A percentile compares a stretch with the other conserved stretches of the same genome.
Conservation (phyloP, 2,888 invertebrate species). For the Cephus pulcher region DNA sequence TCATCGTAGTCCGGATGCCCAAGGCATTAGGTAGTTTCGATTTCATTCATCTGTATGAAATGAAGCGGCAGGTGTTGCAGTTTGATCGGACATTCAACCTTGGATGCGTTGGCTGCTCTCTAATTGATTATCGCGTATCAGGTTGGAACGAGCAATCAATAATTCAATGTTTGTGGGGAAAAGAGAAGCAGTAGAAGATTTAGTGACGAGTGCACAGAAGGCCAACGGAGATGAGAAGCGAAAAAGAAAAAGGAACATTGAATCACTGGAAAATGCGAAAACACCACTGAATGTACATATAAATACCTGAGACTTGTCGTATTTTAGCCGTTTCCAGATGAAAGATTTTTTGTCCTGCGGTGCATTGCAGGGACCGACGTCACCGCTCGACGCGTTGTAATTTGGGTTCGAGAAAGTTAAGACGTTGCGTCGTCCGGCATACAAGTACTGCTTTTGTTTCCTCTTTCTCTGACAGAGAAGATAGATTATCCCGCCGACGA, state of each 20-base stretch:
- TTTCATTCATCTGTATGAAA: conserved; percentile 59
- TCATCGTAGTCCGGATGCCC: too few relatives aligned
- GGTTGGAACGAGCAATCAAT: conserved; percentile 42
- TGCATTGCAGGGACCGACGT: conserved; percentile 61
- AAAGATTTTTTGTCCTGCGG: conserved; percentile 70
- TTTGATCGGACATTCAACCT: conserved; percentile 58
- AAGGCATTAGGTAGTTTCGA: conserved; percentile 50
- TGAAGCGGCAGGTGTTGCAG: conserved; percentile 57
- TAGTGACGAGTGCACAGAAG: too few relatives aligned
- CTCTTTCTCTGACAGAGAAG: conserved; percentile 68
- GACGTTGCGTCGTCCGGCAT: conserved; percentile 76
- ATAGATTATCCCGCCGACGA: conserved; percentile 52
- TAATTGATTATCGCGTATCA: background rate
- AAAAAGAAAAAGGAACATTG: too few relatives aligned
- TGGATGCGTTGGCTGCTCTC: conserved; percentile 38
- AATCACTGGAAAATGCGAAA: too few relatives aligned
- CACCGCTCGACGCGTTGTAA: conserved; percentile 75
- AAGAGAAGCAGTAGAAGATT: conserved; percentile 17
- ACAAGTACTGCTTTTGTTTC: conserved; percentile 69
- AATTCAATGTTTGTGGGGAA: conserved; percentile 51
- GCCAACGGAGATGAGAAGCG: too few relatives aligned
- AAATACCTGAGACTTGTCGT: conserved; percentile 79
- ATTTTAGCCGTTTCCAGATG: conserved; percentile 82
- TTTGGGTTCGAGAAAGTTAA: conserved; percentile 92
- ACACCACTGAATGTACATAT: too few relatives aligned